These are phyloP conservation scores for Diachrysia chrysitis DNA, from an alignment of 2,888 invertebrate species.

Conservation along the genomic window DNA sequence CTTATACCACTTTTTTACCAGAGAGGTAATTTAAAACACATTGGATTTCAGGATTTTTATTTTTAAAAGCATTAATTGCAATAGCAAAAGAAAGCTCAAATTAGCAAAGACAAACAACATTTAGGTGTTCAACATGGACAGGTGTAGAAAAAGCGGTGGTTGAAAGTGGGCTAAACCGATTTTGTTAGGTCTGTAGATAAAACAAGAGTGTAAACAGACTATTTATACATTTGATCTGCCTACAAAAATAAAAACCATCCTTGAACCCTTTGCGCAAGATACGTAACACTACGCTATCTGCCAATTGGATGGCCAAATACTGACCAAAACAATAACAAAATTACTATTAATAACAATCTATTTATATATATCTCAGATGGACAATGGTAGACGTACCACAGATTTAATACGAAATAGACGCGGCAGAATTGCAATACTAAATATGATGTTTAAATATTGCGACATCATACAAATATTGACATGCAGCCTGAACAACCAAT, in stretches of 20 bases:
- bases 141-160: too few species aligned
- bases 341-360: background rate
- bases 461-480: background rate
- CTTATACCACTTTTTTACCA: too few species aligned
- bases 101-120: too few species aligned
- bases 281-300: background rate
- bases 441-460: constrained; percentile 7
- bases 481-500: constrained; percentile 5
- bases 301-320: background rate
- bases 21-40: too few species aligned
- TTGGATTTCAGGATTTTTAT: too few species aligned
- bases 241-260: background rate
- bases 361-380: background rate
- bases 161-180: too few species aligned
- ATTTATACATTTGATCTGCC: background rate
- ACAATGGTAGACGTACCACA: too few species aligned
- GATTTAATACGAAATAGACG: background rate
- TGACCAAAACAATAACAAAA: background rate
- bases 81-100: too few species aligned
- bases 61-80: too few species aligned
- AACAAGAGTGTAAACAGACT: background rate
- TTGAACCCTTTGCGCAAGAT: background rate
- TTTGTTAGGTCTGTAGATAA: too few species aligned
- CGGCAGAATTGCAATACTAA: background rate
- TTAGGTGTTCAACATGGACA: too few species aligned